Evolutionary conservation across 2,797 vertebrate genomes (phyloP), one percentile per base, ranked within the genome.

Genomic region (Myotis vivesi): DNA sequence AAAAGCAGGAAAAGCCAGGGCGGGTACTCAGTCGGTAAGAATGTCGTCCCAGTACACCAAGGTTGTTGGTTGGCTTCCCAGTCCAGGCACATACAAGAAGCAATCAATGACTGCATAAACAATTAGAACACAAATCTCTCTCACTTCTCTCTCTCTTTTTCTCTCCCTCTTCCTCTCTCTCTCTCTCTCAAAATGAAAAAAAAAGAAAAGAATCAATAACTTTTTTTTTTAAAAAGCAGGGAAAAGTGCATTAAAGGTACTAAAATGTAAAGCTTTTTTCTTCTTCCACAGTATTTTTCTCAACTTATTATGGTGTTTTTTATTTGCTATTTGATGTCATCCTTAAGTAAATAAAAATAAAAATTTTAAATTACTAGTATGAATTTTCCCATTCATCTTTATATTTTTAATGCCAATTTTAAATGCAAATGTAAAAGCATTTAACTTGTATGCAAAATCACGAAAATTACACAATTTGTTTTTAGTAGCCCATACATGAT

Each of bases 321-420:
- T 51, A 6, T 90, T 85, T 91, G 33, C 69, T 93, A 59, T 36
- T 84, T 77, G 88, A 85, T 80, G 49, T 55, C 51, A 59, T 69
- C 86, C n/a, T 86, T 82, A 85, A 89, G 28, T 62, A 93, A 88
- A 84, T 33, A 91, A 76, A 77, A 86, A 71, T 46, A 51, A 69
- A 72, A 79, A 33, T 23, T 51, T 59, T 38, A 33, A 83, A 87
- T 94, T 80, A 79, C 55, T 46, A 38, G 22, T 15, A 76, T 75
- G 20, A 80, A 55, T 68, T 88, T 84, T 76, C 23, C 22, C 13
- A 0, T 53, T 93, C 33, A 68, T 91, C 30, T 73, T 96, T 93
- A 68, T 62, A 80, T 79, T 44, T 81, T 10, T 46, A 72, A 68
- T 19, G 16, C 11, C 15, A 49, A n/a, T 81, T 91, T 93, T 41